A percentile compares a stretch with the other conserved stretches of the same genome.
These are phyloP conservation scores for Ceryle rudis DNA, from an alignment of 2,797 vertebrate species.

Conservation along the genomic window DNA sequence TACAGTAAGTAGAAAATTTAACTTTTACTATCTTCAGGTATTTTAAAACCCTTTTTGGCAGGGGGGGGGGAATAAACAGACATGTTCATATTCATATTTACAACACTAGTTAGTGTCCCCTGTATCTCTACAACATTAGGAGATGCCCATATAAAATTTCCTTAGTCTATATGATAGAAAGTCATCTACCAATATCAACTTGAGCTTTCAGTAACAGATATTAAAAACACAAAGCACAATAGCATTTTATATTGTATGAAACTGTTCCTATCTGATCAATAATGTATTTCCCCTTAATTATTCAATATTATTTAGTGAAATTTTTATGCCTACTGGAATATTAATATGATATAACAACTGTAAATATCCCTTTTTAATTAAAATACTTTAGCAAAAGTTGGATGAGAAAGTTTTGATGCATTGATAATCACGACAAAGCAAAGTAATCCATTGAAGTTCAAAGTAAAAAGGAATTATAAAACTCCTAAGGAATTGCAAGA, in stretches of 20 bases:
- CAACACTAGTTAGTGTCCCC: not conserved
- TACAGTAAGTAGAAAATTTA: not conserved
- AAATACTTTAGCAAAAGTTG: slow-evolving; percentile 60
- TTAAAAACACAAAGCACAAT: slow-evolving; percentile 20
- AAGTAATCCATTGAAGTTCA: slow-evolving; percentile 18
- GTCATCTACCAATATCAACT: not conserved
- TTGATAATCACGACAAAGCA: not conserved
- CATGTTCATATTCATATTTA: not conserved
- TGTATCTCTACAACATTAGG: not conserved
- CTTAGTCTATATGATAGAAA: not conserved
- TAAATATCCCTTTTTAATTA: slow-evolving; percentile 77
- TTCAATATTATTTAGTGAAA: slow-evolving; percentile 77
- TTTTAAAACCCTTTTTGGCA: not conserved
- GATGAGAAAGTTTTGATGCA: slow-evolving; percentile 30
- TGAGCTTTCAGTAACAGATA: slow-evolving; percentile 37
- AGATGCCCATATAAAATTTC: not conserved
- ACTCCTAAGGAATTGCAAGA: not conserved
- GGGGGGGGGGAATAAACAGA: not conserved
- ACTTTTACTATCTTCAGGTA: not conserved
- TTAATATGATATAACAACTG: slow-evolving; percentile 71
- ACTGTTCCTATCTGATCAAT: slow-evolving; percentile 70
- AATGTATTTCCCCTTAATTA: slow-evolving; percentile 81
- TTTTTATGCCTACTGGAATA: slow-evolving; percentile 66
- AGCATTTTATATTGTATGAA: slow-evolving; percentile 39
- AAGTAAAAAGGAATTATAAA: slow-evolving; percentile 20